phyloP scores from a whole-genome alignment of 2,113 vertebrate species.

The Heptranchias perlo region DNA sequence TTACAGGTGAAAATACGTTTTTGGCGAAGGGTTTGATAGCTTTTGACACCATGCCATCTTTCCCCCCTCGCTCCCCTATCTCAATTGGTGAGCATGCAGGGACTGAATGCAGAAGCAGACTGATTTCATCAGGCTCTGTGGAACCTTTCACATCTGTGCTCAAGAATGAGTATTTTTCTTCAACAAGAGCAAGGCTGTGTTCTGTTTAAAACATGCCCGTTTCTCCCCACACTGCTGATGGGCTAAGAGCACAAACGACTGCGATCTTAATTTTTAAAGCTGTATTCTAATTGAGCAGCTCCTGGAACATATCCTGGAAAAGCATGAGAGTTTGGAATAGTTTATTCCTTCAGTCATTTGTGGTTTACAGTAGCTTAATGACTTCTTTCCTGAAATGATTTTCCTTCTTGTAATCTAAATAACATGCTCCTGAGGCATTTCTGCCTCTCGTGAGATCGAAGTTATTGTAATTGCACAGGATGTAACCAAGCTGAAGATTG shows the following conservation, averaged over 20 bases:
- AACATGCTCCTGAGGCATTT: neutral
- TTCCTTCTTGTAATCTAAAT: neutral
- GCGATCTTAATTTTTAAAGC: neutral
- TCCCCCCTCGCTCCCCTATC: neutral
- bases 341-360: neutral
- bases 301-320: neutral
- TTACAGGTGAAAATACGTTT: neutral
- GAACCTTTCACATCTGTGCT: neutral
- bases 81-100: neutral
- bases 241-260: neutral
- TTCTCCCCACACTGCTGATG: neutral
- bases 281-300: neutral
- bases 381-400: neutral
- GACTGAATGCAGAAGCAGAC: neutral
- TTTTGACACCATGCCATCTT: neutral
- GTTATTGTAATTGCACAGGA: conserved; percentile 9
- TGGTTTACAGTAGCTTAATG: conserved; percentile 8
- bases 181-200: neutral
- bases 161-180: neutral
- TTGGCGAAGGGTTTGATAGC: neutral
- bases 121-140: neutral
- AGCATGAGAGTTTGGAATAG: neutral
- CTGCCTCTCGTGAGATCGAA: neutral
- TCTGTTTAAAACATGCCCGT: neutral
- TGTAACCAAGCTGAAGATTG: neutral